These are phyloP conservation scores for Epirrita christyi DNA, from an alignment of 2,888 invertebrate genomes.

Conservation along the genomic window DNA sequence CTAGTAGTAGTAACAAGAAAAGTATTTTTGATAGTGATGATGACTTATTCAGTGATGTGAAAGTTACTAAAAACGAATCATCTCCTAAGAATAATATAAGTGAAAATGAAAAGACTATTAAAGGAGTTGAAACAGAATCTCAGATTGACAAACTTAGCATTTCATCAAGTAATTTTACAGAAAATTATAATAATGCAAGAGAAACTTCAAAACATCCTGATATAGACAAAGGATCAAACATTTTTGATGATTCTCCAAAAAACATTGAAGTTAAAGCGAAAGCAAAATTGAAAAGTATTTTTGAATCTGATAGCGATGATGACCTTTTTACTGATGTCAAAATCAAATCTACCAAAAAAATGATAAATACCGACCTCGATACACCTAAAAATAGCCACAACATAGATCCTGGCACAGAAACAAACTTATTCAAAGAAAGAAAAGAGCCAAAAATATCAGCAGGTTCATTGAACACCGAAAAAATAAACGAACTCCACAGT, in stretches of 20 bases:
- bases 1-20: constrained; percentile 37
- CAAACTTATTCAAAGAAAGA: constrained; percentile 10
- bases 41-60: constrained; percentile 52
- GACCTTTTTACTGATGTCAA: constrained; percentile 52
- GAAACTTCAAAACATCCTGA: constrained; percentile 11
- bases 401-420: neutral
- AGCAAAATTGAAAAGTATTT: constrained; percentile 45
- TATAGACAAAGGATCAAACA: constrained; percentile 15
- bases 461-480: constrained; percentile 24
- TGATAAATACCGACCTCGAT: constrained; percentile 4
- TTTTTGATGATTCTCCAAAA: constrained; percentile 21
- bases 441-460: constrained; percentile 7
- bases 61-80: constrained; percentile 30
- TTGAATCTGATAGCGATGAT: constrained; percentile 59
- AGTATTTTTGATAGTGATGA: constrained; percentile 63
- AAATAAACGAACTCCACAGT: constrained; percentile 38
- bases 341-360: constrained; percentile 10
- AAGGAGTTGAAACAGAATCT: constrained; percentile 13
- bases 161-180: constrained; percentile 1
- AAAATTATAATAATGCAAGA: constrained; percentile 15
- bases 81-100: constrained; percentile 15
- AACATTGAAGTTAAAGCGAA: constrained; percentile 9
- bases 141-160: neutral
- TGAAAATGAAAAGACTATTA: constrained; percentile 6
- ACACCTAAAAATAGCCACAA: constrained; percentile 5